phyloP scores from a whole-genome alignment of 2,113 vertebrate species.

The Excalfactoria chinensis region DNA sequence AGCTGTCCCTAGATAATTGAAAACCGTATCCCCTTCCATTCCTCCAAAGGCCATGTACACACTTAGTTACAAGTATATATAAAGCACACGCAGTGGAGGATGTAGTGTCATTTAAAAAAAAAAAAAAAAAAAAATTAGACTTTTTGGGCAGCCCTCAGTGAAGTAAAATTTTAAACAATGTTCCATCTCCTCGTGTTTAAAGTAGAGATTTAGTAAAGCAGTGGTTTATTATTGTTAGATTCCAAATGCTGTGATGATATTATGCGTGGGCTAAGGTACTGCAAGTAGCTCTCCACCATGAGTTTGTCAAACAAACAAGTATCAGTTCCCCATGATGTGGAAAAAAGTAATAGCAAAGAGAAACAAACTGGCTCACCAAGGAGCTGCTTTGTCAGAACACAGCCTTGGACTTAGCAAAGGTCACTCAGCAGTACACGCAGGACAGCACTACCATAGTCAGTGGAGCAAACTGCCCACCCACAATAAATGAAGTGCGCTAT shows the following conservation, averaged over 20 bases:
- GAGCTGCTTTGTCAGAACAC: background rate
- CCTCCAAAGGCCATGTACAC: background rate
- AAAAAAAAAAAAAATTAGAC: background rate
- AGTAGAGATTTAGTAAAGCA: too few relatives aligned
- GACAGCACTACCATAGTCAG: rapidly evolving
- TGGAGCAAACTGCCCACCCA: background rate
- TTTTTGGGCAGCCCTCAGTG: background rate
- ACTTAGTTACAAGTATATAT: rapidly evolving
- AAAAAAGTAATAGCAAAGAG: background rate
- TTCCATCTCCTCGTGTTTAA: too few relatives aligned
- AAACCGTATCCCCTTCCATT: background rate
- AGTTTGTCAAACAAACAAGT: background rate
- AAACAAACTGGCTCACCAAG: rapidly evolving
- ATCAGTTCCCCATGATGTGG: background rate
- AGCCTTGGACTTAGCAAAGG: background rate
- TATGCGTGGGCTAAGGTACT: background rate
- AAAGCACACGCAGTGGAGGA: background rate
- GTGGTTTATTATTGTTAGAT: background rate
- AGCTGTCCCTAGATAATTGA: background rate
- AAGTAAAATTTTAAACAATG: too few relatives aligned
- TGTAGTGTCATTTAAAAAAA: background rate
- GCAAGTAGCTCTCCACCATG: background rate
- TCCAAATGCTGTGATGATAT: background rate
- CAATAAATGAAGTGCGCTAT: background rate
- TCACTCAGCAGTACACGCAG: background rate